These are phyloP conservation scores for Valencia hispanica DNA, from an alignment of 2,797 vertebrate genomes.

Conservation along the genomic window DNA sequence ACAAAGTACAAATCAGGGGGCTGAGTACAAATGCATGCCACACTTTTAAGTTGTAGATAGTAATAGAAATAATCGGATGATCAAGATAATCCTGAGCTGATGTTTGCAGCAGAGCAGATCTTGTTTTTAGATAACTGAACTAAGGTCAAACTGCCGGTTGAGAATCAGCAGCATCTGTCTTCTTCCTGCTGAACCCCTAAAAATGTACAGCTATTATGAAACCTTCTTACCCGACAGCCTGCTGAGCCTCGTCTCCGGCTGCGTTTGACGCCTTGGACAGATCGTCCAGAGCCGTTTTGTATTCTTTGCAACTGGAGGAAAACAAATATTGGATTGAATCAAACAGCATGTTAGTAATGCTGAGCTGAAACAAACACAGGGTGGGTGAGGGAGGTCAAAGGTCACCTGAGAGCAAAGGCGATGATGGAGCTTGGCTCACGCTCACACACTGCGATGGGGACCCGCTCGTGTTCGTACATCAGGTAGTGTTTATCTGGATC, in stretches of 20 bases:
- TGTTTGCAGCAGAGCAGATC: too few relatives aligned
- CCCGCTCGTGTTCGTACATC: constrained; percentile 97
- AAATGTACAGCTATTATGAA: not conserved
- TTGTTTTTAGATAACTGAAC: too few relatives aligned
- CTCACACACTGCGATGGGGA: constrained; percentile 97
- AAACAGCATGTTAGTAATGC: rapidly evolving
- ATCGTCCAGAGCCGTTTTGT: constrained; percentile 94
- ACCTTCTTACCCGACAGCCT: constrained; percentile 78
- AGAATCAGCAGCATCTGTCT: not conserved
- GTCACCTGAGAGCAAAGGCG: constrained; percentile 97
- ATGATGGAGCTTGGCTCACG: constrained; percentile 98
- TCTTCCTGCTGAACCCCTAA: not conserved
- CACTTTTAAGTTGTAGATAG: too few relatives aligned
- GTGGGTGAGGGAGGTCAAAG: not conserved
- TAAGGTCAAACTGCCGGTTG: not conserved
- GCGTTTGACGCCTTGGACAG: constrained; percentile 85
- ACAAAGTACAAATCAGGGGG: too few relatives aligned
- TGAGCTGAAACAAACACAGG: not conserved
- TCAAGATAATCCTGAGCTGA: too few relatives aligned
- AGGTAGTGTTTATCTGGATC: constrained; percentile 98
- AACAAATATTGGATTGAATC: not conserved
- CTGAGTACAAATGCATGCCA: too few relatives aligned
- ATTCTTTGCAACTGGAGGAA: constrained; percentile 93
- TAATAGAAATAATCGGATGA: too few relatives aligned
- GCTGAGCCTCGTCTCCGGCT: constrained; percentile 83